Base-by-base conservation (phyloP, 2,113 vertebrate genomes). In the Tenebrosternarchus preto region DNA sequence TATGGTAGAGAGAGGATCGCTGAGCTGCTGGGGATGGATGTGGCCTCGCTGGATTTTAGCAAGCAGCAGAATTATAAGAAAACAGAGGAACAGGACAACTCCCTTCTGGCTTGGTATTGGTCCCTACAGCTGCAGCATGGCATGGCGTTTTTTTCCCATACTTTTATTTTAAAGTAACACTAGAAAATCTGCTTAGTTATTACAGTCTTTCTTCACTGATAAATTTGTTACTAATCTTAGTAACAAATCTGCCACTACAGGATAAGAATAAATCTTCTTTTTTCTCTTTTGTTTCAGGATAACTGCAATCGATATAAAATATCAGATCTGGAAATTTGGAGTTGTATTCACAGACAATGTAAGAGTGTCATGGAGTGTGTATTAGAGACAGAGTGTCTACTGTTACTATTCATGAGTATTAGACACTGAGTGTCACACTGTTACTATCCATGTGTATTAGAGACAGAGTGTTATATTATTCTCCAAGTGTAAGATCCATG, bases 241-340 rank as follows among this genome's bases (percentile, higher is more conserved):
- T n/a, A n/a, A n/a, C n/a, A n/a, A 15, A 50, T 50, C 43, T 50
- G 43, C 43, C 43, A 50, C 43, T 50, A 50, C 43, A 15, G 43
- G 43, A 50, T 12, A 12, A 50, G 12, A 50, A 15, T 8, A 22
- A 22, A 22, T 60, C 1, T 60, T 11, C 1, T 1, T 43, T 17
- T 29, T 20, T 39, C 53, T 2, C 25, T 17, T 22, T 12, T 53
- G n/a, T 66, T 76, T 67, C 78, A 98, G 96, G 95, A 67, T 89
- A 70, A 95, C 94, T 17, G 89, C 95, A 71, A 91, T 96, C 27
- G 96, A 98, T 80, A 87, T 97, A 78, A 97, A 97, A 86, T 98
- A 96, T 88, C 95, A 97, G 90, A 92, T 98, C 85, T 98, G 96
- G 96, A 98, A 97, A 85, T 95, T 97, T n/a, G 96, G 96, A 5